Evolutionary conservation across 1,140 invertebrate genomes (phyloP), one percentile per base, ranked within the genome.

Genomic region (Microplitis demolitor): DNA sequence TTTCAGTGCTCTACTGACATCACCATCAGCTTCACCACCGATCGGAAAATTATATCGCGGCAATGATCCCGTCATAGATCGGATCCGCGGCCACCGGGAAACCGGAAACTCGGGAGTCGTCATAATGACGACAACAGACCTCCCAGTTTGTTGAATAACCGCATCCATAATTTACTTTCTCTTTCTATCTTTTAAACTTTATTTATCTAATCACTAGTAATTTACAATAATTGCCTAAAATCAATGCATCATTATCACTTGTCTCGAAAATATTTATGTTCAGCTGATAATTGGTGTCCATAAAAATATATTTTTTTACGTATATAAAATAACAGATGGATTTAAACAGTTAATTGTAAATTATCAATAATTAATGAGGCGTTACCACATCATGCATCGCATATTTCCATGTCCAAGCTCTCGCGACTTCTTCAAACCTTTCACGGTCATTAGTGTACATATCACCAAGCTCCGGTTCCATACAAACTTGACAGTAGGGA

Each of bases 361-460:
- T 16, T 31, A 31, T 13, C 24, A 51, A 34, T 51, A 78, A 76
- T 74, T 85, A 85, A 5, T 78, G 76, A 16, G 85, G 87, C n/a
- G 89, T 87, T 71, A 93, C 86, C 54, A 93, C 86, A 85, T 97
- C 95, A 77, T 94, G 92, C 95, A 97, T 97, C 5, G 96, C 97
- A 88, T 96, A 97, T 78, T 93, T 93, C 93, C 94, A 95, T 0
- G 97, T 97, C 95, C 96, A 98, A 3, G 91, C 87, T 37, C 94
- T 89, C 4, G 96, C 96, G 50, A 96, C 90, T 76, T 91, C 89
- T 78, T 97, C 95, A 84, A 97, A 98, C 37, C 89, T 90, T 58
- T 89, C 83, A 14, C 91, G 89, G 79, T 97, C 91, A 50, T 91
- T 90, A 56, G 90, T 89, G 81, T 97, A 97, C 83, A 97, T 90